Base-by-base conservation (phyloP, 2,113 vertebrate genomes). In the Gobius niger region DNA sequence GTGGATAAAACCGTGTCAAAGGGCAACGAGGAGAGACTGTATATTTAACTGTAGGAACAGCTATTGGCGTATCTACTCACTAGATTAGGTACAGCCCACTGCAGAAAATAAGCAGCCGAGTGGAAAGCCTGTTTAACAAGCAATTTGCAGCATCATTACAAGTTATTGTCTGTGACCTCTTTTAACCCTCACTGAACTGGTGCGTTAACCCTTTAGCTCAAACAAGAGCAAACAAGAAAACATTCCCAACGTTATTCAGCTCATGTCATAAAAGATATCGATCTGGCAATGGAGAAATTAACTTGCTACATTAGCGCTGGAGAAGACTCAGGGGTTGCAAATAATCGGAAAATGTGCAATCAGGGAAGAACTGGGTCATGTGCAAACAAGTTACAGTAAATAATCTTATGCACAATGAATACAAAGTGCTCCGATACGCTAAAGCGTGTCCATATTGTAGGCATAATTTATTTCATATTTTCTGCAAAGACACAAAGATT, bases 71-170 rank as follows among this genome's bases (percentile, higher is more conserved):
- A 69, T 75, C 67, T 59, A 68, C 70, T 78, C 52, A 51, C 50
- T 49, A 68, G 70, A 57, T 64, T 9, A 54, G 60, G 65, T 34
- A 53, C 1, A n/a, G 47, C 47, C 19, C 64, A 72, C 4, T 40
- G 65, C 63, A 67, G 47, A 51, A 50, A 62, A 57, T n/a, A 18
- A 61, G 52, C 63, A 73, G 72, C 76, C 80, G 24, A 73, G 62
- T 72, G 76, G 68, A 77, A 83, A 83, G 75, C 53, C 46, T 41
- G 51, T 79, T 80, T 62, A 52, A 56, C 69, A 53, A 72, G 68
- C 80, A 64, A 85, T 85, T 83, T 82, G 40, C 67, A 68, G 63
- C 60, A 81, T 75, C 47, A 75, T 78, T 62, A 70, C 69, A 11
- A 62, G 7, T 41, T 66, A 64, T 42, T 60, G 57, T 14, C 13